These are phyloP conservation scores for Lasioglossum figueresi DNA, from an alignment of 2,888 invertebrate species.

Conservation along the genomic window DNA sequence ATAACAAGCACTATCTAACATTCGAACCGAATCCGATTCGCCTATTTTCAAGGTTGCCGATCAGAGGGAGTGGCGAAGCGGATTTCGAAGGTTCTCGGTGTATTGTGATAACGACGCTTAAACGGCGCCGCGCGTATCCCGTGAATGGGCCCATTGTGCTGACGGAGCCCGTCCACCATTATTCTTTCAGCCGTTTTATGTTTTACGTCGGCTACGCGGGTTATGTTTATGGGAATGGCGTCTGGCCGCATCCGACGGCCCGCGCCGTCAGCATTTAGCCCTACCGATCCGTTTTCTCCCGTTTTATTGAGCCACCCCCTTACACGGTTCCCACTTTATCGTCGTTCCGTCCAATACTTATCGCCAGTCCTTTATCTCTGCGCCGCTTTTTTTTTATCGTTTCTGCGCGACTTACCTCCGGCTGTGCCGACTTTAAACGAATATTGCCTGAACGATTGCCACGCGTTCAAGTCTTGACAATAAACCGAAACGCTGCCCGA, in stretches of 20 bases:
- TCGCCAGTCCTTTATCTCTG: constrained; percentile 25
- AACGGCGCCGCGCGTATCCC: constrained; percentile 46
- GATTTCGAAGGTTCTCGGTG: constrained; percentile 48
- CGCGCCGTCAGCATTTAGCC: constrained; percentile 38
- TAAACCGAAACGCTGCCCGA: not conserved
- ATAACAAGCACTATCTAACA: too few species aligned
- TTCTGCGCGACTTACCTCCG: constrained; percentile 10
- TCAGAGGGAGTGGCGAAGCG: not conserved
- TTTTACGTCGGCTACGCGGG: constrained; percentile 51
- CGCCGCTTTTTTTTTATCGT: constrained; percentile 17
- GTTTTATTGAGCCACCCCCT: not conserved
- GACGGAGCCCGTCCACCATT: constrained; percentile 33
- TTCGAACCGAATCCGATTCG: too few species aligned
- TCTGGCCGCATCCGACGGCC: constrained; percentile 24
- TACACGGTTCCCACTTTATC: constrained; percentile 1
- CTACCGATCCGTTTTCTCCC: constrained; percentile 39
- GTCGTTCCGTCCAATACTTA: constrained; percentile 36
- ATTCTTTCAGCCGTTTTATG: constrained; percentile 55
- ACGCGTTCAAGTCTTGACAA: not conserved
- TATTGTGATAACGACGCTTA: constrained; percentile 61
- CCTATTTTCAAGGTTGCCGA: not conserved
- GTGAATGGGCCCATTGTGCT: constrained; percentile 63
- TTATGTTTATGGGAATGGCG: constrained; percentile 57
- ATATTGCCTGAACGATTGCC: not conserved
- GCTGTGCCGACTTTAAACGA: constrained; percentile 7